A percentile compares a stretch with the other conserved stretches of the same genome.
Conservation (phyloP, 2,888 invertebrate genomes). For the Ligdia adustata region DNA sequence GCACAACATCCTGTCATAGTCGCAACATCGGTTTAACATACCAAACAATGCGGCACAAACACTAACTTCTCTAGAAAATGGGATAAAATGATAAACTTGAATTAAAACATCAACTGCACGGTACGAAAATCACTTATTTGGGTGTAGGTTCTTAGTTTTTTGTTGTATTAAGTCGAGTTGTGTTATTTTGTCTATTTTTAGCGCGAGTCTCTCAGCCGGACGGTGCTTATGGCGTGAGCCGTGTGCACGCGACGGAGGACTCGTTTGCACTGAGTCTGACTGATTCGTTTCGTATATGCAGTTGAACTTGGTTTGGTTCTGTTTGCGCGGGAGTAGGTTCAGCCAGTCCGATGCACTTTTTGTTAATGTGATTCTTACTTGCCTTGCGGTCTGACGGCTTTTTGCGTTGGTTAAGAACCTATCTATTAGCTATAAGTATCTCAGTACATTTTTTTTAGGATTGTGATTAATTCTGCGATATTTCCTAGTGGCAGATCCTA, state of each 20-base stretch:
- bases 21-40: slow-evolving; percentile 60
- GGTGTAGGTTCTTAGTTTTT: slow-evolving; percentile 29
- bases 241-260: slow-evolving; percentile 1
- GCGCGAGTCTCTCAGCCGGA: slow-evolving; percentile 4
- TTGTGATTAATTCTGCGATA: too few relatives aligned
- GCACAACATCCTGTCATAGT: slow-evolving; percentile 73
- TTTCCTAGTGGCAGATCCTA: too few relatives aligned
- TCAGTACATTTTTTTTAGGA: too few relatives aligned
- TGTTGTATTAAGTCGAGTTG: slow-evolving; percentile 21
- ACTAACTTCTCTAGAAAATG: slow-evolving; percentile 59
- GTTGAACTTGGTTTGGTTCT: slow-evolving; percentile 29
- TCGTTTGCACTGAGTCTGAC: slow-evolving; percentile 8
- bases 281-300: slow-evolving; percentile 11
- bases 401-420: too few relatives aligned
- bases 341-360: slow-evolving; percentile 33
- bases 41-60: slow-evolving; percentile 63
- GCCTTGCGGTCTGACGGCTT: too few relatives aligned
- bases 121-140: background rate
- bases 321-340: slow-evolving; percentile 28
- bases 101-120: slow-evolving; percentile 17
- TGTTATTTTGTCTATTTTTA: slow-evolving; percentile 24
- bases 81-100: slow-evolving; percentile 40
- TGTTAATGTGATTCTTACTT: slow-evolving; percentile 22
- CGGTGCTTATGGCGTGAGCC: background rate
- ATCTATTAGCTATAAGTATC: too few relatives aligned